These are phyloP conservation scores for Tangara arthus DNA, from an alignment of 2,797 vertebrate genomes.

Conservation along the genomic window DNA sequence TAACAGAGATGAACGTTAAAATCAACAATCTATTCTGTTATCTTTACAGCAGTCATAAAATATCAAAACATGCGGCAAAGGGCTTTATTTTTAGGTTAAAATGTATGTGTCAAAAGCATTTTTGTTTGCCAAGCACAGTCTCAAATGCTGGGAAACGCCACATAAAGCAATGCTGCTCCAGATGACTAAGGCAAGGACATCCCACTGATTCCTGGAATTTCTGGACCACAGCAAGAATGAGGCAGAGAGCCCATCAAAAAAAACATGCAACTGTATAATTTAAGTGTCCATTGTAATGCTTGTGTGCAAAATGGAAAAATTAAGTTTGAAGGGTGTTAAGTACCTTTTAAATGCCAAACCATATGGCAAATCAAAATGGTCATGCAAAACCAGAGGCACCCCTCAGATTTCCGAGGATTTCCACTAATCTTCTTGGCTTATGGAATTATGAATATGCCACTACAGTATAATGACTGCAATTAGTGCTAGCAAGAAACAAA, in stretches of 20 bases:
- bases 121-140: not conserved
- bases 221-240: not conserved
- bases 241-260: not conserved
- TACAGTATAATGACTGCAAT: constrained; percentile 17
- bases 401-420: not conserved
- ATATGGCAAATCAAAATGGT: not conserved
- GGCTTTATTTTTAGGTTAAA: not conserved
- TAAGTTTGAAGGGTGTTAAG: not conserved
- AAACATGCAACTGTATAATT: not conserved
- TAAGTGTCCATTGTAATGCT: not conserved
- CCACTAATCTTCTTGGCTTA: not conserved
- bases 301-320: not conserved
- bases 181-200: fast-evolving
- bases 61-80: not conserved
- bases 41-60: not conserved
- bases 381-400: not conserved
- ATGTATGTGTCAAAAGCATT: not conserved
- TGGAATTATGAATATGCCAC: not conserved
- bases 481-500: not conserved
- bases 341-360: not conserved
- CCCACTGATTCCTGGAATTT: not conserved
- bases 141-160: not conserved
- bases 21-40: not conserved
- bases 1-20: not conserved
- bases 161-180: not conserved